A percentile compares a stretch with the other conserved stretches of the same genome.
These are phyloP conservation scores for Bombylius major DNA, from an alignment of 2,888 invertebrate genomes.

Conservation along the genomic window DNA sequence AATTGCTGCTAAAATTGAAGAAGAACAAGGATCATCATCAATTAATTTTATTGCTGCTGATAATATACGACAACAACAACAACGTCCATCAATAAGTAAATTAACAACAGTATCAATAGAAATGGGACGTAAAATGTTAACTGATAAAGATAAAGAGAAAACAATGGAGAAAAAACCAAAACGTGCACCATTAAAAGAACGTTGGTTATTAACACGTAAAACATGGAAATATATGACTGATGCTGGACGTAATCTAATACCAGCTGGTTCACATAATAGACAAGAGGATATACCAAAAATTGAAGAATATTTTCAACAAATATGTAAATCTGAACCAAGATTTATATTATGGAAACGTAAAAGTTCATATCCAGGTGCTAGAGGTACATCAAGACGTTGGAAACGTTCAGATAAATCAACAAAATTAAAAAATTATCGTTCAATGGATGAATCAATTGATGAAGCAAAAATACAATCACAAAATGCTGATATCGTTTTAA, in stretches of 20 bases:
- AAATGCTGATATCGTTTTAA: constrained; percentile 24
- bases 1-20: too few species aligned
- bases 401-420: constrained; percentile 22
- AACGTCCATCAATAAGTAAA: not conserved
- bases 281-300: constrained; percentile 66
- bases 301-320: constrained; percentile 72
- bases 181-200: constrained; percentile 47
- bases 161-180: constrained; percentile 23
- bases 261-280: constrained; percentile 63
- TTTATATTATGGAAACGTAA: constrained; percentile 68
- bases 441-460: constrained; percentile 1
- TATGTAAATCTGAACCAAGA: constrained; percentile 63
- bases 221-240: constrained; percentile 91
- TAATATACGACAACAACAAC: not conserved
- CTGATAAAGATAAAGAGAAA: not conserved
- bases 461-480: constrained; percentile 3
- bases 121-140: constrained; percentile 2
- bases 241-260: constrained; percentile 71
- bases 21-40: too few species aligned
- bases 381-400: constrained; percentile 18
- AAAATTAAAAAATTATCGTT: constrained; percentile 11
- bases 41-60: too few species aligned
- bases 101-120: constrained; percentile 2
- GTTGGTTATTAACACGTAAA: constrained; percentile 78
- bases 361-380: constrained; percentile 65